phyloP scores from a whole-genome alignment of 2,888 invertebrate species.

The Parnassius mnemosyne region DNA sequence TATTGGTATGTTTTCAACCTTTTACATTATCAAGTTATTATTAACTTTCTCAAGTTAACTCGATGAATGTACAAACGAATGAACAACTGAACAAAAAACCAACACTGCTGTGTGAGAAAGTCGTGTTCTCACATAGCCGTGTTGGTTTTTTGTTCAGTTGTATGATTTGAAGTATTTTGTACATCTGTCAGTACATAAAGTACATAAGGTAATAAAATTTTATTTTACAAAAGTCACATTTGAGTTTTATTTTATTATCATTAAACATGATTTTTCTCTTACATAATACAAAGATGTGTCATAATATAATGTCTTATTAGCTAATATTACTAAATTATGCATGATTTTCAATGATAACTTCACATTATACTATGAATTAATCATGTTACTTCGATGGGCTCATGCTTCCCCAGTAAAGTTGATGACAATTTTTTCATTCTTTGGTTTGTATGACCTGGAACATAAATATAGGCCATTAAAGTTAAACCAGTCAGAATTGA shows the following conservation, averaged over 20 bases:
- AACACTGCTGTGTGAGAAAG: too few species aligned
- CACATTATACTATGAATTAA: conserved; percentile 2
- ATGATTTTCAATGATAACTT: conserved; percentile 10
- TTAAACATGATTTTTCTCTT: not conserved
- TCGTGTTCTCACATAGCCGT: conserved; percentile 38
- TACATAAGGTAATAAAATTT: conserved; percentile 77
- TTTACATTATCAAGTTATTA: too few species aligned
- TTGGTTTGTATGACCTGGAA: conserved; percentile 84
- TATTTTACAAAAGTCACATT: conserved; percentile 68
- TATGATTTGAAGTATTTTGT: conserved; percentile 63
- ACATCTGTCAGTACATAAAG: conserved; percentile 49
- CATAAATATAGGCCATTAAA: conserved; percentile 16
- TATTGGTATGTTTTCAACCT: too few species aligned
- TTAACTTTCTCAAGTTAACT: too few species aligned
- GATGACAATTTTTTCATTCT: conserved; percentile 82
- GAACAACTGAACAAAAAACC: too few species aligned
- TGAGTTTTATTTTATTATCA: conserved; percentile 49
- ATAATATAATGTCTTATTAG: not conserved
- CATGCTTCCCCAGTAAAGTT: conserved; percentile 82
- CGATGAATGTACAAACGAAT: too few species aligned
- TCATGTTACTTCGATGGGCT: conserved; percentile 37
- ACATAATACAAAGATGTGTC: not conserved
- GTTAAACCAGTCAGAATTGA: too few species aligned
- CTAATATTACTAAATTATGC: conserved; percentile 25
- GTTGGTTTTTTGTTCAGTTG: conserved; percentile 59